phyloP scores from a whole-genome alignment of 2,888 invertebrate genomes.

The Limnephilus auricula region DNA sequence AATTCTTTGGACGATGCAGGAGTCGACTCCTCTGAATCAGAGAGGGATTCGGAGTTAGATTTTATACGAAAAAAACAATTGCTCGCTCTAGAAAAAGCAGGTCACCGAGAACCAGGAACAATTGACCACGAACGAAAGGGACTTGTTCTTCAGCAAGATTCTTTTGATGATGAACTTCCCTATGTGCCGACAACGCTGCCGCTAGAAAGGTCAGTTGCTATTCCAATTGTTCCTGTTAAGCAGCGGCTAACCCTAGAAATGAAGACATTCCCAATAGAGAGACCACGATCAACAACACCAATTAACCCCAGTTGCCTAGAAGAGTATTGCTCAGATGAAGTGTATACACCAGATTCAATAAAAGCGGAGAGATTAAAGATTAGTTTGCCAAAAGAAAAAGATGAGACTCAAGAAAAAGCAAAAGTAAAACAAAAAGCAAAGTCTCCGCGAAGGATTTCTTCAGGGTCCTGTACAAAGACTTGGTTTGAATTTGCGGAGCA shows the following conservation, averaged over 20 bases:
- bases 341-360: conserved; percentile 70
- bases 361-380: conserved; percentile 83
- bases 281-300: conserved; percentile 87
- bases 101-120: conserved; percentile 77
- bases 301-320: conserved; percentile 84
- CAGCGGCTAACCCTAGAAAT: conserved; percentile 81
- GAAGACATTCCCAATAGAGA: conserved; percentile 84
- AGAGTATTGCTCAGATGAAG: conserved; percentile 80
- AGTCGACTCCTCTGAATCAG: conserved; percentile 83
- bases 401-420: conserved; percentile 72
- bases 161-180: conserved; percentile 91
- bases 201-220: conserved; percentile 87
- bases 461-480: conserved; percentile 73
- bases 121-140: conserved; percentile 85
- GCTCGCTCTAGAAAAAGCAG: conserved; percentile 68
- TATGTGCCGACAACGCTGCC: conserved; percentile 94
- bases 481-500: conserved; percentile 83
- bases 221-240: conserved; percentile 89
- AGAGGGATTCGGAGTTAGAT: conserved; percentile 82
- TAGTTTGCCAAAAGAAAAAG: conserved; percentile 82
- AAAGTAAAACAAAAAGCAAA: conserved; percentile 71
- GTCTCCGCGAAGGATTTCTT: conserved; percentile 76
- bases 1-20: conserved; percentile 73
- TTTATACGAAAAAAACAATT: conserved; percentile 71
- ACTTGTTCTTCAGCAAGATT: conserved; percentile 88